Percentiles rank a stretch among this genome's conserved stretches.
These are phyloP conservation scores for Romanogobio albipinnatus DNA, from an alignment of 2,113 vertebrate species.

Conservation along the genomic window DNA sequence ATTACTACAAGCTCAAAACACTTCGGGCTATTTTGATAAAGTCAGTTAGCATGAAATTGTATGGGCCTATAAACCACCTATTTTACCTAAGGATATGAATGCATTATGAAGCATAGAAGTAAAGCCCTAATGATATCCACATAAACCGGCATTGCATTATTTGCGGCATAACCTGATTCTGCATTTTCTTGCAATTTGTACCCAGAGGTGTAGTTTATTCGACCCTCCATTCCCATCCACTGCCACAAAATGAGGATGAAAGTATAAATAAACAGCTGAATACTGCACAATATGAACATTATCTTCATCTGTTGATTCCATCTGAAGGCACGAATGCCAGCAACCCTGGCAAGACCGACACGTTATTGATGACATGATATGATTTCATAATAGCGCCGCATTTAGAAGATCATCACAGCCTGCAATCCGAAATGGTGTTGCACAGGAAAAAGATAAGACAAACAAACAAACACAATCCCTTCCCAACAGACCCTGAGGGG, in stretches of 20 bases:
- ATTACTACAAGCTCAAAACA: neutral
- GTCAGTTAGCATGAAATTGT: neutral
- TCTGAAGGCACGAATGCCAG: conserved; percentile 14
- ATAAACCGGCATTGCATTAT: neutral
- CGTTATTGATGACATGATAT: conserved; percentile 36
- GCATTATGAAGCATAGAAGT: neutral
- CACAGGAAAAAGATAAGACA: conserved; percentile 21
- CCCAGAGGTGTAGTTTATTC: conserved; percentile 4
- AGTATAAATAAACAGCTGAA: conserved; percentile 29
- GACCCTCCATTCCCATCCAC: neutral
- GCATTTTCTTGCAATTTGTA: neutral
- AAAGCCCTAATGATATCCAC: conserved; percentile 2
- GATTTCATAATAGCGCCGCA: conserved; percentile 12
- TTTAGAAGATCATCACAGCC: conserved; percentile 29
- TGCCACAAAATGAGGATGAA: conserved; percentile 9
- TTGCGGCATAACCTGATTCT: neutral
- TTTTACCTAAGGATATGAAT: conserved; percentile 14
- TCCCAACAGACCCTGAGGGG: conserved; percentile 26
- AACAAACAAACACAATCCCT: conserved; percentile 22
- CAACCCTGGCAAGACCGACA: conserved; percentile 11
- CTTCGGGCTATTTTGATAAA: neutral
- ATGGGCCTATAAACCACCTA: neutral
- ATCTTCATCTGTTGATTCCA: conserved; percentile 25
- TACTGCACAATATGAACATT: neutral
- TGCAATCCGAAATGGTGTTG: neutral